These are phyloP conservation scores for Semaprochilodus insignis DNA, from an alignment of 2,797 vertebrate species.

Conservation along the genomic window DNA sequence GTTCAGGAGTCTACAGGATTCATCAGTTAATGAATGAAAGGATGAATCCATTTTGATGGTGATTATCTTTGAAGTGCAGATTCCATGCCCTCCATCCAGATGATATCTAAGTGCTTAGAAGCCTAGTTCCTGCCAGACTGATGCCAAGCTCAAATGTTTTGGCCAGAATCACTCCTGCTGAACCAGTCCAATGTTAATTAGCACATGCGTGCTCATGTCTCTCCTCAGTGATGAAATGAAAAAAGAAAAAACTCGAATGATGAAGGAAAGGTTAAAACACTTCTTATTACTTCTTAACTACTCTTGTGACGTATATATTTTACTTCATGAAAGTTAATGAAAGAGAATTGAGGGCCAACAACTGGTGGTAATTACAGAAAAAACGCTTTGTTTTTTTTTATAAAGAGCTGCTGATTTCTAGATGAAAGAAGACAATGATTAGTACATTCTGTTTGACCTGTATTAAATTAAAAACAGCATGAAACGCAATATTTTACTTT, in stretches of 20 bases:
- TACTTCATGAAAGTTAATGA: too few species aligned
- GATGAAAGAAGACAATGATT: too few species aligned
- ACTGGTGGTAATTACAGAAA: too few species aligned
- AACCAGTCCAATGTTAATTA: slow-evolving; percentile 40
- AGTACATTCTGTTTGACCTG: too few species aligned
- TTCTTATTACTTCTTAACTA: slow-evolving; percentile 1
- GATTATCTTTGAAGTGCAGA: slow-evolving; percentile 18
- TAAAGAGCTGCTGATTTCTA: too few species aligned
- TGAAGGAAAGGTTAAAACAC: background rate
- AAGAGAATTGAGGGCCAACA: too few species aligned
- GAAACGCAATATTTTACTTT: too few species aligned
- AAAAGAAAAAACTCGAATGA: background rate
- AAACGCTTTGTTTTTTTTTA: too few species aligned
- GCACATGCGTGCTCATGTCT: slow-evolving; percentile 28
- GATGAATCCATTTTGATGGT: background rate
- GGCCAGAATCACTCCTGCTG: slow-evolving; percentile 14
- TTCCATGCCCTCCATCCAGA: background rate
- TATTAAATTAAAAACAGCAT: too few species aligned
- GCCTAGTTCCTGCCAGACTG: slow-evolving; percentile 5
- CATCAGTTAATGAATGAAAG: background rate
- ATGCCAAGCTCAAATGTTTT: slow-evolving; percentile 40
- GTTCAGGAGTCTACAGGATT: background rate
- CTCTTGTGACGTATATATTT: too few species aligned
- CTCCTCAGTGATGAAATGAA: slow-evolving; percentile 11
- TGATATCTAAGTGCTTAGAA: background rate